Evolutionary conservation across 1,140 invertebrate species (phyloP).

Genomic region (Macrobrachium nipponense): DNA sequence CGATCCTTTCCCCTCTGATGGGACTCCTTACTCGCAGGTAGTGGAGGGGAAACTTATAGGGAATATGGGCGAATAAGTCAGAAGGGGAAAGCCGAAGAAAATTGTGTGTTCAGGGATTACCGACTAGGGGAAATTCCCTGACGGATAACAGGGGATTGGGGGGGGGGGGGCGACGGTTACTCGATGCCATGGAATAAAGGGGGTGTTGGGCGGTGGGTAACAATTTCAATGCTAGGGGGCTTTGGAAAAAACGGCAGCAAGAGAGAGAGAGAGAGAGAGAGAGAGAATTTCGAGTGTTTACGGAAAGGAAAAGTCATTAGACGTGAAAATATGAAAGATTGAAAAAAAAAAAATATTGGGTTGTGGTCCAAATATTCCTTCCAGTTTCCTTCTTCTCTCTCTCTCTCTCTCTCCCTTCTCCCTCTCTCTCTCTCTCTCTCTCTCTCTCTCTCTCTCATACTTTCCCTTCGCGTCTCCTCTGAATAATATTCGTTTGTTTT

Average conservation of each 20-base stretch:
- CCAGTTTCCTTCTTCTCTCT: slow-evolving; percentile 24
- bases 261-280: slow-evolving; percentile 16
- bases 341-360: neutral
- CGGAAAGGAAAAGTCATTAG: neutral
- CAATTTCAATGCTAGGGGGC: neutral
- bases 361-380: neutral
- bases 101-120: neutral
- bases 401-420: slow-evolving; percentile 27
- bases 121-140: slow-evolving; percentile 20
- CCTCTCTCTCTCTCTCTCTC: slow-evolving; percentile 31
- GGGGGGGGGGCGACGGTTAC: neutral
- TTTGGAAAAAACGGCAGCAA: neutral
- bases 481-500: too few species aligned
- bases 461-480: neutral
- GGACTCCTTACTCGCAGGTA: slow-evolving; percentile 35
- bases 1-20: slow-evolving; percentile 29
- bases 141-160: too few species aligned
- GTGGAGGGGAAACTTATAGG: slow-evolving; percentile 46
- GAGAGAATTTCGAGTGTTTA: neutral
- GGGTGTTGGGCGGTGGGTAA: neutral
- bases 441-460: slow-evolving; percentile 25
- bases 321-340: neutral
- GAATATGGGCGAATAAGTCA: slow-evolving; percentile 23
- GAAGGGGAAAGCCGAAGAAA: slow-evolving; percentile 11
- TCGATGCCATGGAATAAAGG: neutral